Evolutionary conservation across 2,888 invertebrate species (phyloP).

Genomic region (Abscondita cerata): DNA sequence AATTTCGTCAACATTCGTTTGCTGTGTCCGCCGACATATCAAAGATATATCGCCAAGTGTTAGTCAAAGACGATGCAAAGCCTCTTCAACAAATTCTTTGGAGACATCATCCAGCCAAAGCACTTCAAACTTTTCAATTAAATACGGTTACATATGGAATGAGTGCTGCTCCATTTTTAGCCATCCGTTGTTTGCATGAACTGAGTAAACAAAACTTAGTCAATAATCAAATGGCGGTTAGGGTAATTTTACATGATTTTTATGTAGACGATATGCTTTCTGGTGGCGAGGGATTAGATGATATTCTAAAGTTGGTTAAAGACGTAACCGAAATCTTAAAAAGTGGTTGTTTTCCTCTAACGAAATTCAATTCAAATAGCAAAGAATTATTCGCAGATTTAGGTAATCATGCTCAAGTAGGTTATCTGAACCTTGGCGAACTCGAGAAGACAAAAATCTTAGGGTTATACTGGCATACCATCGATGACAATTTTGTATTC

Average conservation of each 20-base stretch:
- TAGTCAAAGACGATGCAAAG: too few species aligned
- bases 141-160: constrained; percentile 42
- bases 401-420: too few species aligned
- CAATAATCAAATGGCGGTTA: too few species aligned
- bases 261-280: constrained; percentile 41
- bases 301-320: too few species aligned
- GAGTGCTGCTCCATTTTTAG: constrained; percentile 36
- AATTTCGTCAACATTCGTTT: constrained; percentile 11
- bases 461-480: too few species aligned
- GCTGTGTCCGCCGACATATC: constrained; percentile 16
- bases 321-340: constrained; percentile 26
- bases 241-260: constrained; percentile 37
- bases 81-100: constrained; percentile 23
- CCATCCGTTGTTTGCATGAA: constrained; percentile 23
- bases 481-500: too few species aligned
- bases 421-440: too few species aligned
- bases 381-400: too few species aligned
- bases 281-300: too few species aligned
- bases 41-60: constrained; percentile 28
- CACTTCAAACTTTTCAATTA: constrained; percentile 28
- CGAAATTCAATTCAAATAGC: constrained; percentile 19
- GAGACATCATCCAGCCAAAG: constrained; percentile 7
- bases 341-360: constrained; percentile 29
- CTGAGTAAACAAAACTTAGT: too few species aligned
- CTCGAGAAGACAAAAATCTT: too few species aligned